phyloP scores from a whole-genome alignment of 2,888 invertebrate species.

The Psylliodes chrysocephalus region DNA sequence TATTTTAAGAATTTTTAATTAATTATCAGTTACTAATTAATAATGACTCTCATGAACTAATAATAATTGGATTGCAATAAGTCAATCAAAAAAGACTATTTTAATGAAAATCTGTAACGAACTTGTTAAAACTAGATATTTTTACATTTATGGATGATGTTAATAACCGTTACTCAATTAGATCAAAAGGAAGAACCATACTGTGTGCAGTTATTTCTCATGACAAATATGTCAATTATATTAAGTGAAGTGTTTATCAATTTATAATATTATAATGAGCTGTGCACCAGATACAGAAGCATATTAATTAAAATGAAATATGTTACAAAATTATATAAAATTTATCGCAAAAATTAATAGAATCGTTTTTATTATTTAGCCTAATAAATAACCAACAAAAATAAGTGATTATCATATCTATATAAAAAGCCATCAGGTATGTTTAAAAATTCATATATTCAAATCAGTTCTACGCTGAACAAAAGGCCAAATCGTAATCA shows the following conservation, averaged over 20 bases:
- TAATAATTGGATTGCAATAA: too few species aligned
- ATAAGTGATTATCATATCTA: background rate
- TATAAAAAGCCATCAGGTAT: background rate
- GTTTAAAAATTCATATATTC: conserved; percentile 53
- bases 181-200: background rate
- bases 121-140: background rate
- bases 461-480: conserved; percentile 47
- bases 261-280: background rate
- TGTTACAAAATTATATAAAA: too few species aligned
- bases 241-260: background rate
- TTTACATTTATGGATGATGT: background rate
- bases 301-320: too few species aligned
- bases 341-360: too few species aligned
- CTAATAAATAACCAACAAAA: conserved; percentile 38
- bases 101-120: too few species aligned
- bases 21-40: too few species aligned
- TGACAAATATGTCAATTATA: background rate
- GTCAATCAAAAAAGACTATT: too few species aligned
- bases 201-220: conserved; percentile 1
- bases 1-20: too few species aligned
- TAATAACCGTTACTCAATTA: conserved; percentile 10
- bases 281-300: background rate
- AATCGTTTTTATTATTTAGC: too few species aligned
- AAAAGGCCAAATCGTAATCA: conserved; percentile 50
- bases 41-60: too few species aligned